These are phyloP conservation scores for Tychaedon coryphoeus DNA, from an alignment of 2,113 vertebrate species.

Conservation along the genomic window DNA sequence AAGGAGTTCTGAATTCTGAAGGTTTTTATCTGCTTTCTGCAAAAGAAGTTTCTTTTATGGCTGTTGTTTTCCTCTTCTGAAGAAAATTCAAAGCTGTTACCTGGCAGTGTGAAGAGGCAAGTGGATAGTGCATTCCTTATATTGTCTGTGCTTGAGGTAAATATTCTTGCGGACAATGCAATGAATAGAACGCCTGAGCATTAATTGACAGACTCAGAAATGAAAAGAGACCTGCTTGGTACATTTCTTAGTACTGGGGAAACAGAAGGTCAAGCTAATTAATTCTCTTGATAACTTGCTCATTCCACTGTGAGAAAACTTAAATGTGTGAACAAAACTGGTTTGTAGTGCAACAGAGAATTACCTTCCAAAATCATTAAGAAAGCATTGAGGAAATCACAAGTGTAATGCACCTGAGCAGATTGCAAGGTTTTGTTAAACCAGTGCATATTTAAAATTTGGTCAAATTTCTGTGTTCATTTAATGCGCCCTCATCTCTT, in stretches of 20 bases:
- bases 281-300: slow-evolving; percentile 51
- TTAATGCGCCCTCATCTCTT: slow-evolving; percentile 24
- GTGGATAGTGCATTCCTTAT: neutral
- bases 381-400: slow-evolving; percentile 23
- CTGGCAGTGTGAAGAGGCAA: slow-evolving; percentile 12
- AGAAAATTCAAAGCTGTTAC: slow-evolving; percentile 22
- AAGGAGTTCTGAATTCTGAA: neutral
- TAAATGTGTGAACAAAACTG: slow-evolving; percentile 25
- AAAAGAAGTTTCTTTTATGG: neutral
- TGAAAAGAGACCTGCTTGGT: neutral
- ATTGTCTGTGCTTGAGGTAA: neutral
- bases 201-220: slow-evolving; percentile 26
- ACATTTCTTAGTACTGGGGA: slow-evolving; percentile 17
- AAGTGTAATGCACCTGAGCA: slow-evolving; percentile 38
- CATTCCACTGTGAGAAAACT: neutral
- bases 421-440: slow-evolving; percentile 36
- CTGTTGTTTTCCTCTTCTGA: neutral
- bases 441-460: neutral
- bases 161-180: neutral
- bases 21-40: neutral
- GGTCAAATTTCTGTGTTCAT: neutral
- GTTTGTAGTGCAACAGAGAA: slow-evolving; percentile 17
- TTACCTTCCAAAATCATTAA: slow-evolving; percentile 32
- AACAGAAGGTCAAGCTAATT: slow-evolving; percentile 53
- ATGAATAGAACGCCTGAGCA: neutral